A percentile compares a stretch with the other conserved stretches of the same genome.
phyloP scores from a whole-genome alignment of 2,888 invertebrate species.

The Galerucella pusilla region DNA sequence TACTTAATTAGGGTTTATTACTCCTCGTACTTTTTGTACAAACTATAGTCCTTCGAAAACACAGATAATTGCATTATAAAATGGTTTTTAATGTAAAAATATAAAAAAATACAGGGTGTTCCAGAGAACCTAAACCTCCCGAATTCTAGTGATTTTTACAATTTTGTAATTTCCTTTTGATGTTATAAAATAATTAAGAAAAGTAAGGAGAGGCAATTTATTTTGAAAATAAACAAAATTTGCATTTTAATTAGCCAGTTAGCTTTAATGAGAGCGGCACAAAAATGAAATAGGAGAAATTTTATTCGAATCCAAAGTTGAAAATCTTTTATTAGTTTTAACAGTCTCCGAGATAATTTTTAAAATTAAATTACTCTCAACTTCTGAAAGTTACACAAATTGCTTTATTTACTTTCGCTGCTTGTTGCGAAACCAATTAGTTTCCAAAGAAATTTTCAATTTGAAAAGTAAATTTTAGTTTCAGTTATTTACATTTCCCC shows the following conservation, averaged over 20 bases:
- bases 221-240: no score
- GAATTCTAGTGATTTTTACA: no score
- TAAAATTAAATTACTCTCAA: conserved; percentile 32
- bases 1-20: no score
- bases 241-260: conserved; percentile 15
- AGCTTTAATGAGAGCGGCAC: background rate
- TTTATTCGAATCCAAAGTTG: background rate
- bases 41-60: no score
- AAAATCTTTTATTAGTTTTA: conserved; percentile 23
- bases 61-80: no score
- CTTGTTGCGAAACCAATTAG: background rate
- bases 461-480: background rate
- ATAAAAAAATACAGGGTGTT: no score
- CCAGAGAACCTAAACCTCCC: no score
- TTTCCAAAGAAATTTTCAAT: background rate
- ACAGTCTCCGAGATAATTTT: conserved; percentile 25
- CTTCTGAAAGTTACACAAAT: conserved; percentile 17
- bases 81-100: no score
- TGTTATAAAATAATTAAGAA: no score
- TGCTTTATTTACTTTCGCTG: background rate
- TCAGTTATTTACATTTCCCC: background rate
- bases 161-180: no score
- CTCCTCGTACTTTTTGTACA: no score
- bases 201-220: no score
- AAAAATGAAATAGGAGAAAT: background rate